These are phyloP conservation scores for Selene dorsalis DNA, from an alignment of 2,797 vertebrate genomes.

Conservation along the genomic window DNA sequence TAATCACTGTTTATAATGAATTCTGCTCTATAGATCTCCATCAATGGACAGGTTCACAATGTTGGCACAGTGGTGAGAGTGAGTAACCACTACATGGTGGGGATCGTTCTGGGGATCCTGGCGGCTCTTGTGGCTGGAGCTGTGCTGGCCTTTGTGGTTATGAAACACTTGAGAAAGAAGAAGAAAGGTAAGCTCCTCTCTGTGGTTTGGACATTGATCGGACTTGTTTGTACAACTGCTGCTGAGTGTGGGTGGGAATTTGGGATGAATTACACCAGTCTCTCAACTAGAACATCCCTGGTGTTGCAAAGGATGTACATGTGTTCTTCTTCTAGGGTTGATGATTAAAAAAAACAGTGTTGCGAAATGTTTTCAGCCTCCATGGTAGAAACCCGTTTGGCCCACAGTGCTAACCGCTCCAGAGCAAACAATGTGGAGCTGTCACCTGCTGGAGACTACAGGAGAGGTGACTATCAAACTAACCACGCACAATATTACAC, in stretches of 20 bases:
- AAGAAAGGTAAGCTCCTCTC: conserved; percentile 82
- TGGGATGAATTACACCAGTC: conserved; percentile 46
- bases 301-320: conserved; percentile 32
- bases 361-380: conserved; percentile 78
- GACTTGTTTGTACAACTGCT: conserved; percentile 53
- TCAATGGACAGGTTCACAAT: conserved; percentile 84
- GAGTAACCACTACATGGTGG: conserved; percentile 84
- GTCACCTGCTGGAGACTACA: conserved; percentile 83
- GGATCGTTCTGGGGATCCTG: conserved; percentile 85
- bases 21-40: conserved; percentile 85
- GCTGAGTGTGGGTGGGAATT: neutral
- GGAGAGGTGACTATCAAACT: conserved; percentile 77
- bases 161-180: conserved; percentile 86
- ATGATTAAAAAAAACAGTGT: conserved; percentile 66
- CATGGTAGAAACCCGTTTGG: conserved; percentile 77
- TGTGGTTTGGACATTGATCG: conserved; percentile 62
- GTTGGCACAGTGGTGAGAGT: conserved; percentile 87
- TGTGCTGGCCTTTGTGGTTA: conserved; percentile 80
- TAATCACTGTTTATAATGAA: neutral
- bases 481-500: conserved; percentile 9
- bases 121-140: conserved; percentile 85
- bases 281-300: conserved; percentile 71
- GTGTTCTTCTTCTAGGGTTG: conserved; percentile 46
- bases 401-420: conserved; percentile 71
- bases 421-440: conserved; percentile 75